A percentile compares a stretch with the other conserved stretches of the same genome.
Conservation (phyloP, 2,113 vertebrate species). For the Plotosus lineatus region DNA sequence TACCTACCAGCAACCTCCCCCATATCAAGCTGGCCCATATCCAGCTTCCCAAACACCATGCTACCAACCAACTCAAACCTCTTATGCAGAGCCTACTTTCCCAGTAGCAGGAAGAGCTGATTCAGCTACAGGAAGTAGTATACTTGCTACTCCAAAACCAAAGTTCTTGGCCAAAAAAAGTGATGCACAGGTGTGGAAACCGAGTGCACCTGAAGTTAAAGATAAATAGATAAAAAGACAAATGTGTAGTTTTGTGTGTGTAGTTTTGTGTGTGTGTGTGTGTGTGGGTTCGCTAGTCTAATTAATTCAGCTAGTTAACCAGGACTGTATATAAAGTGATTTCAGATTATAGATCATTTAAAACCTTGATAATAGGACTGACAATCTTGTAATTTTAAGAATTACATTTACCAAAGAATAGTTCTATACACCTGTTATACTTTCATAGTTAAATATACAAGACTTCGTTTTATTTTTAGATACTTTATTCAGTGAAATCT, state of each 20-base stretch:
- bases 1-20: conserved; percentile 60
- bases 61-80: conserved; percentile 65
- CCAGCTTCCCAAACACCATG: conserved; percentile 62
- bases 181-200: conserved; percentile 95
- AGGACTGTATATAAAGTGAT: conserved; percentile 13
- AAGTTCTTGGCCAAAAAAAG: conserved; percentile 94
- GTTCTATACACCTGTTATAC: background rate
- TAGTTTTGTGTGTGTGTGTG: too few species aligned
- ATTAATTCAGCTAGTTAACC: too few species aligned
- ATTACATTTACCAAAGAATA: background rate
- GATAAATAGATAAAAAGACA: too few species aligned
- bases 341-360: background rate
- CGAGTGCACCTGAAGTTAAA: conserved; percentile 64
- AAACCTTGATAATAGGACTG: background rate
- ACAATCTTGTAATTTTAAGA: background rate
- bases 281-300: too few species aligned
- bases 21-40: conserved; percentile 60
- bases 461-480: conserved; percentile 16
- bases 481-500: conserved; percentile 6
- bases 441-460: too few species aligned
- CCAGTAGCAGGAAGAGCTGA: conserved; percentile 80
- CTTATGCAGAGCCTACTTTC: conserved; percentile 66
- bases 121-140: conserved; percentile 64
- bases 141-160: conserved; percentile 84
- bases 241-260: too few species aligned